Percentiles rank a stretch among this genome's conserved stretches.
These are phyloP conservation scores for Catharus fuscescens DNA, from an alignment of 2,113 vertebrate species.

Conservation along the genomic window DNA sequence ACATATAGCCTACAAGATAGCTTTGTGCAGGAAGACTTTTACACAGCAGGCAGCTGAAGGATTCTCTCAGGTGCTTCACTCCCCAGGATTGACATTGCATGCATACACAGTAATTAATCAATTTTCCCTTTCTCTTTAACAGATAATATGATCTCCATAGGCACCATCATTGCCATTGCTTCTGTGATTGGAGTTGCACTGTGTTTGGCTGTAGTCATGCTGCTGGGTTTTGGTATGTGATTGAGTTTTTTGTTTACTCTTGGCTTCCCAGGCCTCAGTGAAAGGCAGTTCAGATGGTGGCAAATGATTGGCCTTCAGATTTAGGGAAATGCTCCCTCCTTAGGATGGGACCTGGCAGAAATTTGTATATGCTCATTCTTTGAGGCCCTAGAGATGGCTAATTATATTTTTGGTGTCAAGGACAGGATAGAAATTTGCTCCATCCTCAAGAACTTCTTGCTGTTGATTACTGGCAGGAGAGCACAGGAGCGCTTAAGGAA, in stretches of 20 bases:
- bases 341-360: neutral
- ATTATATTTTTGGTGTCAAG: neutral
- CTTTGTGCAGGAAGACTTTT: neutral
- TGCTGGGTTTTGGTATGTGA: slow-evolving; percentile 70
- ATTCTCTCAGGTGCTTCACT: neutral
- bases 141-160: slow-evolving; percentile 28
- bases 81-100: neutral
- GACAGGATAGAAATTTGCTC: neutral
- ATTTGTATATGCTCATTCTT: neutral
- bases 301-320: neutral
- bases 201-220: slow-evolving; percentile 33
- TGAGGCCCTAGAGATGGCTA: neutral
- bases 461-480: neutral
- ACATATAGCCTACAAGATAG: neutral
- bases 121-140: slow-evolving; percentile 11
- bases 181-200: slow-evolving; percentile 23
- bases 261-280: neutral
- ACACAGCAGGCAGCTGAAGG: neutral
- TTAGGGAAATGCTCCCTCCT: neutral
- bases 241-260: neutral
- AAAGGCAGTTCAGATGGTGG: neutral
- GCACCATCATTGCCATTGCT: slow-evolving; percentile 5
- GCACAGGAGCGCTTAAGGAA: neutral
- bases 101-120: neutral
- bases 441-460: neutral